Evolutionary conservation across 2,113 vertebrate genomes (phyloP).

Genomic region (Chascanopsetta lugubris): DNA sequence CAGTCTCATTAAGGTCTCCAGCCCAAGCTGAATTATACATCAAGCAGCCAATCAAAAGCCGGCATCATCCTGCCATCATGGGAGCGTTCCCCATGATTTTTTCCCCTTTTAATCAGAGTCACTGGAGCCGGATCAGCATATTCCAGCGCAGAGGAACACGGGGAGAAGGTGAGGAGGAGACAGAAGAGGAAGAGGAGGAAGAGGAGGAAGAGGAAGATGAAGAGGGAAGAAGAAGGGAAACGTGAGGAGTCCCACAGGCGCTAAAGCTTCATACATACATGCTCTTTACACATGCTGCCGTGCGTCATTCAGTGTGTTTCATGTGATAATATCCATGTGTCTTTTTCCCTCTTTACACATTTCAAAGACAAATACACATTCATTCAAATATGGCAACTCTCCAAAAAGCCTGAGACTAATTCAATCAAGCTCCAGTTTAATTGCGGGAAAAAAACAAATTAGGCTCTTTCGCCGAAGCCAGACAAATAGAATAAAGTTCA

Average conservation of each 20-base stretch:
- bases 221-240: slow-evolving; percentile 7
- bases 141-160: slow-evolving; percentile 42
- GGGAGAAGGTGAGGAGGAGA: slow-evolving; percentile 9
- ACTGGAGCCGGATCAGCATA: slow-evolving; percentile 53
- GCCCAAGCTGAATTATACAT: slow-evolving; percentile 77
- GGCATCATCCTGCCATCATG: slow-evolving; percentile 52
- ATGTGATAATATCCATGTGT: neutral
- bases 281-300: neutral
- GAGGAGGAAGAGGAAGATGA: neutral
- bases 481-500: neutral
- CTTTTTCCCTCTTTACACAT: neutral
- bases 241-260: slow-evolving; percentile 30
- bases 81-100: slow-evolving; percentile 65
- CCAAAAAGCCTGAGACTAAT: neutral
- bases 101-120: slow-evolving; percentile 71
- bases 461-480: neutral
- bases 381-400: neutral
- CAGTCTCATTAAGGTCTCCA: slow-evolving; percentile 68
- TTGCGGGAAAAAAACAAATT: neutral
- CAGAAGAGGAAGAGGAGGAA: slow-evolving; percentile 11
- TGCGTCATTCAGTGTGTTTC: neutral
- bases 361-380: neutral
- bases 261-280: slow-evolving; percentile 21
- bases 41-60: slow-evolving; percentile 73
- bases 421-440: neutral